These are phyloP conservation scores for Planococcus citri DNA, from an alignment of 1,140 invertebrate genomes.

Conservation along the genomic window DNA sequence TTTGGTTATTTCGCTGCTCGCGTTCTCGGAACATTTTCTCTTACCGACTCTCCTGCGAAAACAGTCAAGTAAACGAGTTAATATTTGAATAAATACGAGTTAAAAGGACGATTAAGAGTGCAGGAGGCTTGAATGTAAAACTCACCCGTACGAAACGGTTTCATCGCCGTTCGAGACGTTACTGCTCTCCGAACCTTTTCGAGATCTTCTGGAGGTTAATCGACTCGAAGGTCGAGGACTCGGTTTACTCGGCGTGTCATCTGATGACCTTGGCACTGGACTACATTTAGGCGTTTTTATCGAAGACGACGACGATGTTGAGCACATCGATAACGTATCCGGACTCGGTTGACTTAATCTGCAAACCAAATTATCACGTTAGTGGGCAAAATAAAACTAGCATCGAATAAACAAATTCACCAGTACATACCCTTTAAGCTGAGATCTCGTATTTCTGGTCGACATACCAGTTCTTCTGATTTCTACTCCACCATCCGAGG, in stretches of 20 bases:
- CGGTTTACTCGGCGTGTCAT: background rate
- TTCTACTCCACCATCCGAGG: constrained; percentile 38
- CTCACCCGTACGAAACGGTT: constrained; percentile 1
- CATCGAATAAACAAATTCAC: background rate
- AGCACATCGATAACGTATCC: constrained; percentile 10
- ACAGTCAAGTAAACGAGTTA: background rate
- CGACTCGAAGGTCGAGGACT: background rate
- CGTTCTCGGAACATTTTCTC: background rate
- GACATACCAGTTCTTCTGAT: constrained; percentile 26
- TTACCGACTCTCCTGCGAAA: background rate
- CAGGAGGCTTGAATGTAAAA: background rate
- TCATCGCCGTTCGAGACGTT: constrained; percentile 9
- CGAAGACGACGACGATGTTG: constrained; percentile 3
- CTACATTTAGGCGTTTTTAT: constrained; percentile 11
- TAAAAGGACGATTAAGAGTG: background rate
- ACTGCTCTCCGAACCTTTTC: constrained; percentile 6
- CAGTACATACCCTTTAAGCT: constrained; percentile 16
- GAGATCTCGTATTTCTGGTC: constrained; percentile 30
- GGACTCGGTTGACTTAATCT: constrained; percentile 15
- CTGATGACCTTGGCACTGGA: background rate
- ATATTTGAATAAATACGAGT: background rate
- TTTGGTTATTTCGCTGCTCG: background rate
- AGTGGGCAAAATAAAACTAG: too few species aligned
- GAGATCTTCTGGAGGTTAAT: constrained; percentile 8
- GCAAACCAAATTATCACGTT: background rate